Evolutionary conservation across 1,140 invertebrate species (phyloP).

Genomic region (Artemia franciscana): DNA sequence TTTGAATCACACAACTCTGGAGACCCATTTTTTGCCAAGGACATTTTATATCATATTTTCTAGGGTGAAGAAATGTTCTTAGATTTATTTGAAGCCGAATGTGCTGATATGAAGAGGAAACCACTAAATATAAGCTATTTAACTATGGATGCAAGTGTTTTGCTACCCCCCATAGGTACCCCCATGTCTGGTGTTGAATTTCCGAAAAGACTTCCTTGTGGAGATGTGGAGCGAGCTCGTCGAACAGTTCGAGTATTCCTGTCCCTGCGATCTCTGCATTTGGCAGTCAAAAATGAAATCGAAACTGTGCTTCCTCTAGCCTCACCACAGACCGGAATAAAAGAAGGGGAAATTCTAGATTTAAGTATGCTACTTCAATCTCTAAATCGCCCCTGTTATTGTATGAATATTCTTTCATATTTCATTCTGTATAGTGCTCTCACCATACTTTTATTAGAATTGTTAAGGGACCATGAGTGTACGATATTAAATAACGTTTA

Average conservation of each 20-base stretch:
- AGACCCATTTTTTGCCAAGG: too few species aligned
- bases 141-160: conserved; percentile 86
- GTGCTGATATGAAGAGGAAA: conserved; percentile 63
- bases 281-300: conserved; percentile 49
- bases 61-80: conserved; percentile 91
- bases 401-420: too few species aligned
- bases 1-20: too few species aligned
- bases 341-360: conserved; percentile 75
- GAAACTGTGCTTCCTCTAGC: conserved; percentile 79
- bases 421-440: too few species aligned
- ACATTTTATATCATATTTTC: too few species aligned
- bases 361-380: conserved; percentile 78
- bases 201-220: conserved; percentile 77
- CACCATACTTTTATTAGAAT: too few species aligned
- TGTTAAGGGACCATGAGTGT: too few species aligned
- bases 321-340: conserved; percentile 63
- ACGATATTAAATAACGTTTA: too few species aligned
- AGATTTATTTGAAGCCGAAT: conserved; percentile 97
- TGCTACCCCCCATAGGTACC: conserved; percentile 85
- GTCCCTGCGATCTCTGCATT: conserved; percentile 55
- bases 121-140: conserved; percentile 75
- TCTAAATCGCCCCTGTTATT: too few species aligned
- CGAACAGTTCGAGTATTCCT: conserved; percentile 87
- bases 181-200: conserved; percentile 90
- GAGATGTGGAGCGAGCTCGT: conserved; percentile 77